Evolutionary conservation across 2,113 vertebrate genomes (phyloP), one percentile per base, ranked within the genome.

Genomic region (Taurulus bubalis): DNA sequence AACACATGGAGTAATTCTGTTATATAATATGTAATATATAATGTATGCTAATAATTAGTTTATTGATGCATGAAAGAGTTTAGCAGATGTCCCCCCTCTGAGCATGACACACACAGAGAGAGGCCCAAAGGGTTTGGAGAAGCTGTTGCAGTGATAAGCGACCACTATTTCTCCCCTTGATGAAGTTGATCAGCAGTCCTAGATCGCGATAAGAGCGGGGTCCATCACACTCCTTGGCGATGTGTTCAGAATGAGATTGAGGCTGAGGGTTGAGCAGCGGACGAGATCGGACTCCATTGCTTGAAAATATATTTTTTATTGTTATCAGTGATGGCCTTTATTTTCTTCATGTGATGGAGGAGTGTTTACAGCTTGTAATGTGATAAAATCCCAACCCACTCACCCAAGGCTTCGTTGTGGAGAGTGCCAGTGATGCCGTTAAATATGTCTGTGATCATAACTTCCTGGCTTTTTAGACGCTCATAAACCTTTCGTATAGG

Each of bases 211-310:
- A 28, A 76, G 65, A 77, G 16, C 22, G 55, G 12, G 24, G 36
- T 74, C 3, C 0, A 59, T 64, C 64, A 68, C 55, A 58, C 42
- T 36, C 71, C 47, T 49, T 8, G 16, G 24, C 2, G 5, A 40
- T 53, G 67, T 87, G 75, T 58, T 70, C 38, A 32, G 80, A 80
- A 85, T 59, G 42, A 73, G 18, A 62, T n/a, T 0, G 7, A 64
- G 12, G 30, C 45, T 68, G 28, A 8, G 30, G 30, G 58, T 64
- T 38, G 26, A 76, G 40, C 32, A 4, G 28, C 0, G 22, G 30
- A 53, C 1, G 2, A 53, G 38, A 59, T 62, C 45, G 14, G 73
- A 71, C 47, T 75, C 40, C 16, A 59, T 34, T 34, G 22, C 34
- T 40, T 53, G 18, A 75, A 60, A 26, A 4, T 1, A 34, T 15